phyloP scores from a whole-genome alignment of 2,113 vertebrate species.

The Lamprotornis superbus region DNA sequence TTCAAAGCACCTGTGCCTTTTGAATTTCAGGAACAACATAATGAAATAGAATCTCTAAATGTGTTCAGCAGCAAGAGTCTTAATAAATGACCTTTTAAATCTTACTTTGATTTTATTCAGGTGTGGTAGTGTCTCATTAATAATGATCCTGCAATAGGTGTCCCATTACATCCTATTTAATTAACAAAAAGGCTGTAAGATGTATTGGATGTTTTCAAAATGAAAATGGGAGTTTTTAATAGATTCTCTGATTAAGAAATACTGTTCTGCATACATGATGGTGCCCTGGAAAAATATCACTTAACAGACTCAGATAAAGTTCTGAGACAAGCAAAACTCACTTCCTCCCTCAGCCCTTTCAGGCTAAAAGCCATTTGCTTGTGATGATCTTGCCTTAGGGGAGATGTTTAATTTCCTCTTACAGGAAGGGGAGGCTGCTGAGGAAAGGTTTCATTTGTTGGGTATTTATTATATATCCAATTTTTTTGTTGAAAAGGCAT shows the following conservation, averaged over 20 bases:
- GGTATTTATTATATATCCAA: background rate
- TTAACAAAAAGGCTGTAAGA: slow-evolving; percentile 46
- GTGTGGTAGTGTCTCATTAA: slow-evolving; percentile 16
- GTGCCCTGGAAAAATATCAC: background rate
- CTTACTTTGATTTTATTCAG: slow-evolving; percentile 51
- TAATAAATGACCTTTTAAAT: slow-evolving; percentile 42
- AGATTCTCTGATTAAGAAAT: slow-evolving; percentile 15
- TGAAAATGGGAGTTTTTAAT: slow-evolving; percentile 32
- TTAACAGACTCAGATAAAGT: background rate
- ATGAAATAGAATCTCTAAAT: slow-evolving; percentile 11
- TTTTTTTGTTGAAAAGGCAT: slow-evolving; percentile 72
- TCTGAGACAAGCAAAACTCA: background rate
- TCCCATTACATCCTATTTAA: slow-evolving; percentile 9
- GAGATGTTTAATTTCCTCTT: background rate
- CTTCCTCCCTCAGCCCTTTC: background rate
- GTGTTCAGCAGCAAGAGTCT: slow-evolving; percentile 15
- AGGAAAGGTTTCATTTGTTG: background rate
- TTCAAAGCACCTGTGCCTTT: background rate
- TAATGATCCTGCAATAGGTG: background rate
- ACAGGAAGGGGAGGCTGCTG: background rate
- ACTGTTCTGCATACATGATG: background rate
- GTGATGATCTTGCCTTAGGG: background rate
- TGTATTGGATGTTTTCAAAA: slow-evolving; percentile 35
- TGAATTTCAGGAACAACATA: slow-evolving; percentile 9
- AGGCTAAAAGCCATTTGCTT: background rate